Conservation (phyloP, 1,140 invertebrate species). For the Idris sp. region DNA sequence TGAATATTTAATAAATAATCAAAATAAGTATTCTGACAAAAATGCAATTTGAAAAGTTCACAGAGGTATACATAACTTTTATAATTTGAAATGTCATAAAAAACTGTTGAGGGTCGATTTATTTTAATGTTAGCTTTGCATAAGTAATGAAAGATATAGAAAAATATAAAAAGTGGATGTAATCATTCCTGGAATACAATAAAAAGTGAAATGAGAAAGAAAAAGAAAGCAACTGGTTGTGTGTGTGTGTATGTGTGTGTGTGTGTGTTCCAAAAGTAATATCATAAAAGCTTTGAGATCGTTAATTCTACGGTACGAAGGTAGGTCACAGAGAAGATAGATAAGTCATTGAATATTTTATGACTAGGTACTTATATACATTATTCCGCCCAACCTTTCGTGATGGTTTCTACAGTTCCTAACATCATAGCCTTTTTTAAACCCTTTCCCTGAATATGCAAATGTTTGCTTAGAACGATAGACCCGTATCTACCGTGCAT, state of each 20-base stretch:
- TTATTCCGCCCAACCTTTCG: conserved; percentile 47
- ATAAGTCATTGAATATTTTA: conserved; percentile 56
- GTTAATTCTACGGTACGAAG: conserved; percentile 67
- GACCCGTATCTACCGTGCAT: conserved; percentile 56
- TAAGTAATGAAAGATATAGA: conserved; percentile 34
- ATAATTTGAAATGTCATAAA: conserved; percentile 5
- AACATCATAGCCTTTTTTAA: conserved; percentile 37
- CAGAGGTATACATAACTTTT: too few species aligned
- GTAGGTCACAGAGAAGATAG: conserved; percentile 56
- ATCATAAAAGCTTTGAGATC: conserved; percentile 62
- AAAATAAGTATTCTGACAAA: too few species aligned
- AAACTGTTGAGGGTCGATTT: conserved; percentile 10
- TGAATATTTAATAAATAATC: too few species aligned
- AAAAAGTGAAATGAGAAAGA: conserved; percentile 19
- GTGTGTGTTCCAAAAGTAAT: conserved; percentile 46
- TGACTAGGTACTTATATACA: conserved; percentile 48
- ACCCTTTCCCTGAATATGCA: conserved; percentile 55
- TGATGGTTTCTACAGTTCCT: conserved; percentile 28
- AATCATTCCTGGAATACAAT: conserved; percentile 39
- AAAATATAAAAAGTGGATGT: conserved; percentile 29
- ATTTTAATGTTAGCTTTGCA: conserved; percentile 29
- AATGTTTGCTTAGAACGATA: conserved; percentile 61
- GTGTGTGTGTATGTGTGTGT: too few species aligned
- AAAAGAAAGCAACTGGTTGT: conserved; percentile 20
- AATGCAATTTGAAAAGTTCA: too few species aligned